These are phyloP conservation scores for Flabesymbios commensalis DNA, from an alignment of 2,888 invertebrate genomes.

Conservation along the genomic window DNA sequence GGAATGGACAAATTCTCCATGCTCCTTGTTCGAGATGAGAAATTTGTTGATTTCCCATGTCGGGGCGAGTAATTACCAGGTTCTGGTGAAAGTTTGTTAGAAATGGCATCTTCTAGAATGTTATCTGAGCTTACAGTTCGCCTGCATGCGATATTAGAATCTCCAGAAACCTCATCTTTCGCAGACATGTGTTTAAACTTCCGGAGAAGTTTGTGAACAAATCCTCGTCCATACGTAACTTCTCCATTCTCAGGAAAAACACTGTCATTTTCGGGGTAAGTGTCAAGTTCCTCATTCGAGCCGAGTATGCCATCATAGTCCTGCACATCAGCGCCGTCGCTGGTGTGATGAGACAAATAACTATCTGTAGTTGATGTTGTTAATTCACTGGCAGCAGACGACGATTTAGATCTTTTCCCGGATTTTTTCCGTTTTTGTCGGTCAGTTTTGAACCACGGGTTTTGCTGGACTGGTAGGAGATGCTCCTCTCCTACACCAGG, in stretches of 20 bases:
- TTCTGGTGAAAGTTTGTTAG: too few relatives aligned
- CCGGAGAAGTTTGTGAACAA: slow-evolving; percentile 51
- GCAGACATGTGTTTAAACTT: slow-evolving; percentile 36
- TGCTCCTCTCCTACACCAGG: not conserved
- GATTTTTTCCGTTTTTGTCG: not conserved
- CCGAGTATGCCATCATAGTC: not conserved
- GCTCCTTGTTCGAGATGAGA: too few relatives aligned
- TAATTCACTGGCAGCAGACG: not conserved
- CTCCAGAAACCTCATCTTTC: too few relatives aligned
- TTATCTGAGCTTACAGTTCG: too few relatives aligned
- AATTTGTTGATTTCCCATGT: too few relatives aligned
- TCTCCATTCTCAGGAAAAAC: slow-evolving; percentile 35
- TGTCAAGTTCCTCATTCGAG: not conserved
- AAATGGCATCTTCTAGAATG: too few relatives aligned
- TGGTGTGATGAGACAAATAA: not conserved
- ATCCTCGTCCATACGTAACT: slow-evolving; percentile 51
- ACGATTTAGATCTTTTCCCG: not conserved
- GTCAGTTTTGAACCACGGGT: slow-evolving; percentile 8
- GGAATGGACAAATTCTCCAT: too few relatives aligned
- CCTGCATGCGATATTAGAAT: too few relatives aligned
- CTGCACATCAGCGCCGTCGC: not conserved
- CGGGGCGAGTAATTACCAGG: too few relatives aligned
- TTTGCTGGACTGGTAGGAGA: slow-evolving; percentile 6
- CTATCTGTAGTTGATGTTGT: too few relatives aligned
- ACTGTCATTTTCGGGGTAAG: not conserved